Evolutionary conservation across 1,140 invertebrate species (phyloP), one percentile per base, ranked within the genome.

Genomic region (Cryptotermes secundus): DNA sequence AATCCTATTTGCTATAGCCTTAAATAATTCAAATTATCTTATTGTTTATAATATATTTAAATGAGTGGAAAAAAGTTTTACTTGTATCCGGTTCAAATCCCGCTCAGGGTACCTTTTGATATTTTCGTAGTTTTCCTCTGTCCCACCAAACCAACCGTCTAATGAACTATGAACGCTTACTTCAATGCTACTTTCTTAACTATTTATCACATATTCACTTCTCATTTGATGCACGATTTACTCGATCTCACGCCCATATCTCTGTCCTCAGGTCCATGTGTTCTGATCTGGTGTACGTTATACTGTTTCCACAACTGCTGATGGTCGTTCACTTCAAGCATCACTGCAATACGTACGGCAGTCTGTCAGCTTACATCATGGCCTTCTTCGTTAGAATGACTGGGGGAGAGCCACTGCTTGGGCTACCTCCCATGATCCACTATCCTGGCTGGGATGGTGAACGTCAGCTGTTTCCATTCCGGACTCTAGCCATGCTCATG

Each of bases 241-340:
- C n/a, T 4, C 38, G 12, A 12, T 38, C 38, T 38, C 16, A 49
- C 45, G 45, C 16, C 9, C 45, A 19, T 49, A 14, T 49, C n/a
- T 87, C 26, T 86, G 83, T 85, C 86, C 88, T 0, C 88, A 95
- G 94, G 94, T 96, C 96, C 83, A 96, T 99, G 93, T 99, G 98
- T 90, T 99, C 98, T 24, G 98, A 99, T 91, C 90, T 99, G 87
- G 97, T 99, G 59, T 99, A 99, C 92, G 97, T 99, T 83, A 98
- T 99, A 88, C 93, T 99, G 83, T 99, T 99, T 90, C 98, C 98
- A 0, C 97, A 99, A 90, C 93, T 99, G n/a, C 92, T 99, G 81
- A 98, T 97, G 94, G 98, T 99, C 86, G 97, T 99, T 10, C 98
- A 99, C 90, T 97, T 98, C 89, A 96, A 97, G 89, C 92, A 95